phyloP scores from a whole-genome alignment of 2,888 invertebrate species.

The Drosophila histrio region DNA sequence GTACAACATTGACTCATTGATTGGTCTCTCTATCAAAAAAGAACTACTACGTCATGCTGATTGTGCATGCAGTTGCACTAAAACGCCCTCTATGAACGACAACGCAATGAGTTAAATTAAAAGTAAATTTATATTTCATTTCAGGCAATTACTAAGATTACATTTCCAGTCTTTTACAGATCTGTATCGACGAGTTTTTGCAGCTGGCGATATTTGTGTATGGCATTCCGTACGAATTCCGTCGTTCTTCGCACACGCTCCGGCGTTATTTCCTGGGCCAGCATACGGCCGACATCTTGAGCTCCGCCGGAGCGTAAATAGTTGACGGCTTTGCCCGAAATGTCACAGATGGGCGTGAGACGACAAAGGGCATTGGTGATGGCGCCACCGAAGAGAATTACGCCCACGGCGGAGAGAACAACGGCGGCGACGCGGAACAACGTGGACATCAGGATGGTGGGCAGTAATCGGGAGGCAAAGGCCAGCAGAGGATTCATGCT shows the following conservation, averaged over 20 bases:
- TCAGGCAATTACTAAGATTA: slow-evolving; percentile 25
- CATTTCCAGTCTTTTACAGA: background rate
- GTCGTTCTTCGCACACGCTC: slow-evolving; percentile 86
- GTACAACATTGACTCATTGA: too few relatives aligned
- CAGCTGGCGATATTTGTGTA: slow-evolving; percentile 85
- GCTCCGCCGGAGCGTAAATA: slow-evolving; percentile 76
- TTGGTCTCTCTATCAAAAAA: background rate
- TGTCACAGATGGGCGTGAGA: slow-evolving; percentile 86
- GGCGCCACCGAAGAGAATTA: slow-evolving; percentile 85
- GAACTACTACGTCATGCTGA: slow-evolving; percentile 7
- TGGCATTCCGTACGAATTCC: slow-evolving; percentile 85
- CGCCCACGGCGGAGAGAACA: slow-evolving; percentile 83
- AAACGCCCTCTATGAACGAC: background rate
- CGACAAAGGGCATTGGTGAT: slow-evolving; percentile 86
- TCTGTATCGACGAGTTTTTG: slow-evolving; percentile 66
- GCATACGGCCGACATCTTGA: slow-evolving; percentile 80
- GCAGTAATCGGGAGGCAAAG: slow-evolving; percentile 70
- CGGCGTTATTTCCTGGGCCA: slow-evolving; percentile 85
- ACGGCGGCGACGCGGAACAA: slow-evolving; percentile 84
- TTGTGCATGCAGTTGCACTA: background rate
- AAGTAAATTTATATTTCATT: slow-evolving; percentile 42
- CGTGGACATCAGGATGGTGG: slow-evolving; percentile 78
- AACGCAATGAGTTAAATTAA: slow-evolving; percentile 11
- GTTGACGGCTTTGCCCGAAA: slow-evolving; percentile 82
- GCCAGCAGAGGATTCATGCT: slow-evolving; percentile 50